These are phyloP conservation scores for Cenopis cana DNA, from an alignment of 2,888 invertebrate genomes.

Conservation along the genomic window DNA sequence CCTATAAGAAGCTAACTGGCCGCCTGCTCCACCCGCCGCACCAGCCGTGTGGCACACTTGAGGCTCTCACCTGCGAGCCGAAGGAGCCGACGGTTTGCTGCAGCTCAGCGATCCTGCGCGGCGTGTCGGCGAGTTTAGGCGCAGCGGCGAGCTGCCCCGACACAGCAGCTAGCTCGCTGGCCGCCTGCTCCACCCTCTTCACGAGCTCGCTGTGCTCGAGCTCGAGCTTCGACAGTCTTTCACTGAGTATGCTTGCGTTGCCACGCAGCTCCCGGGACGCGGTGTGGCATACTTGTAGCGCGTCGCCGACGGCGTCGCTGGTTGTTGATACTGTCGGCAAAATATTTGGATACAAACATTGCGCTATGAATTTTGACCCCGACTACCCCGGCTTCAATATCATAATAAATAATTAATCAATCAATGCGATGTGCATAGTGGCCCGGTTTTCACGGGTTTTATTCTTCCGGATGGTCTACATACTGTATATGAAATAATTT, in stretches of 20 bases:
- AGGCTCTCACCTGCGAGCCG: conserved; percentile 83
- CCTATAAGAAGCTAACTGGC: neutral
- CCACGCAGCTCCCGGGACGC: conserved; percentile 87
- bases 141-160: conserved; percentile 85
- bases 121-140: conserved; percentile 85
- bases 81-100: conserved; percentile 85
- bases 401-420: too few species aligned
- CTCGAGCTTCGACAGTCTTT: conserved; percentile 84
- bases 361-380: neutral
- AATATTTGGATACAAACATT: neutral
- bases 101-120: conserved; percentile 82
- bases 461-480: too few species aligned
- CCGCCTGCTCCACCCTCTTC: conserved; percentile 71
- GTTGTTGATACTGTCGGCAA: conserved; percentile 86
- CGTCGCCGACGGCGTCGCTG: conserved; percentile 88
- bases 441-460: too few species aligned
- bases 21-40: too few species aligned
- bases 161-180: conserved; percentile 80
- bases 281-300: conserved; percentile 89
- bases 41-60: neutral
- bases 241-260: conserved; percentile 87
- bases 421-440: too few species aligned
- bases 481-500: too few species aligned
- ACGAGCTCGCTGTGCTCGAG: conserved; percentile 77
- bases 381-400: too few species aligned